phyloP scores from a whole-genome alignment of 1,140 invertebrate genomes.

The Dreissena polymorpha region DNA sequence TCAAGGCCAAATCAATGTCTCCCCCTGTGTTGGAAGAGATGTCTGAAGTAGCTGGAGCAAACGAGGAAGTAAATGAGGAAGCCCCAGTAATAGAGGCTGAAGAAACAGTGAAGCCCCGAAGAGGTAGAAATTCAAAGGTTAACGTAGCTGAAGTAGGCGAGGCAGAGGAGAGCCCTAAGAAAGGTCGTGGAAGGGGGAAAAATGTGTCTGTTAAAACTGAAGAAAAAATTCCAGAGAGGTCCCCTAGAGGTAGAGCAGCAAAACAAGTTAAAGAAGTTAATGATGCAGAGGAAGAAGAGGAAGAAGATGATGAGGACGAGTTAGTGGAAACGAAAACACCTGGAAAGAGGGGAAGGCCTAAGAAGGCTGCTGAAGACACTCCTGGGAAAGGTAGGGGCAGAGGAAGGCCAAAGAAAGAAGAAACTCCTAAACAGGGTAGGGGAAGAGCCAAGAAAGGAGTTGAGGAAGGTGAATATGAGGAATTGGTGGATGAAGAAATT shows the following conservation, averaged over 20 bases:
- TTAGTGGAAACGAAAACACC: conserved; percentile 38
- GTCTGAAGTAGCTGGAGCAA: conserved; percentile 23
- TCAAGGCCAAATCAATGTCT: conserved; percentile 39
- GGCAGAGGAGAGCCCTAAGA: conserved; percentile 28
- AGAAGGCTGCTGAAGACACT: conserved; percentile 47
- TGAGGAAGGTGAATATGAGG: conserved; percentile 45
- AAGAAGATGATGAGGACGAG: conserved; percentile 54
- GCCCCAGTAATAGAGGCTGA: conserved; percentile 47
- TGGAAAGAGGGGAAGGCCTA: conserved; percentile 43
- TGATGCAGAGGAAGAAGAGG: conserved; percentile 55
- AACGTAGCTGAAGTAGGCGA: conserved; percentile 35
- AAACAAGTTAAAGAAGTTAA: conserved; percentile 44
- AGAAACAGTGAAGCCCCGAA: conserved; percentile 11
- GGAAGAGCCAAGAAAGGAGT: conserved; percentile 48
- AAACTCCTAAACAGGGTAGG: conserved; percentile 24
- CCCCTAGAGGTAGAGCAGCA: conserved; percentile 36
- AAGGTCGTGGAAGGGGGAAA: conserved; percentile 16
- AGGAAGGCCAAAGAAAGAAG: conserved; percentile 41
- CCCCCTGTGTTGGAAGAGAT: conserved; percentile 39
- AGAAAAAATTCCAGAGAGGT: conserved; percentile 44
- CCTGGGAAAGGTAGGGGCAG: conserved; percentile 24
- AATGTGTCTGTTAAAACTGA: conserved; percentile 28
- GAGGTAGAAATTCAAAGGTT: conserved; percentile 39
- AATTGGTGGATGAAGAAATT: conserved; percentile 44
- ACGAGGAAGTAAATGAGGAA: conserved; percentile 36